These are phyloP conservation scores for Tamias sibiricus DNA, from an alignment of 2,113 vertebrate species.

Conservation along the genomic window DNA sequence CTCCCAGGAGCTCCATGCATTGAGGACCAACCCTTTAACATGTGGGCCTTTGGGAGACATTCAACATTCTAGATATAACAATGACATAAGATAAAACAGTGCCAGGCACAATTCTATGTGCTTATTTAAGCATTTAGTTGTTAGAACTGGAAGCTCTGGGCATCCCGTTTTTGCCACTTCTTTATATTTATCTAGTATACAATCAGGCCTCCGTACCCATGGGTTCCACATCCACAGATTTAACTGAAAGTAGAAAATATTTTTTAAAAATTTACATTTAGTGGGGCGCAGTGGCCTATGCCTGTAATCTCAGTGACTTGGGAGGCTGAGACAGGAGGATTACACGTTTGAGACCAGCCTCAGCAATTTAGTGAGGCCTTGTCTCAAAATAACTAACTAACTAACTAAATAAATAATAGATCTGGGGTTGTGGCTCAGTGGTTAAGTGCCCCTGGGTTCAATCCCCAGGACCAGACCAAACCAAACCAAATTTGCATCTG, in stretches of 20 bases:
- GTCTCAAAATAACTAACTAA: no score
- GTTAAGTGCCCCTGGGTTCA: no score
- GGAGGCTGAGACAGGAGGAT: no score
- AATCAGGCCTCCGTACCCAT: not conserved
- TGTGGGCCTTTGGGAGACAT: not conserved
- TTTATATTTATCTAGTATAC: not conserved
- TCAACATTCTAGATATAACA: not conserved
- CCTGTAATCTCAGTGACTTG: no score
- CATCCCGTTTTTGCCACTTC: not conserved
- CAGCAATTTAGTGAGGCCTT: no score
- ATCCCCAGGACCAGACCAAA: not conserved
- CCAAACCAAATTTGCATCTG: not conserved
- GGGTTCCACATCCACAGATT: not conserved
- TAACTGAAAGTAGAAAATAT: not conserved
- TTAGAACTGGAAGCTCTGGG: conserved; percentile 11
- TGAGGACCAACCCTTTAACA: not conserved
- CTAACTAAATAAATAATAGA: no score
- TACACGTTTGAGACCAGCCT: no score
- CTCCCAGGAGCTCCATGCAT: not conserved
- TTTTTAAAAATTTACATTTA: not conserved
- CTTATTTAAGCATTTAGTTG: not conserved
- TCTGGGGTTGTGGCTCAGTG: no score
- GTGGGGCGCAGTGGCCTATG: no score
- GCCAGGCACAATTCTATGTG: not conserved
- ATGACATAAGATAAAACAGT: not conserved